Base-by-base conservation (phyloP, 2,888 invertebrate genomes). In the Neoscelio sp. region DNA sequence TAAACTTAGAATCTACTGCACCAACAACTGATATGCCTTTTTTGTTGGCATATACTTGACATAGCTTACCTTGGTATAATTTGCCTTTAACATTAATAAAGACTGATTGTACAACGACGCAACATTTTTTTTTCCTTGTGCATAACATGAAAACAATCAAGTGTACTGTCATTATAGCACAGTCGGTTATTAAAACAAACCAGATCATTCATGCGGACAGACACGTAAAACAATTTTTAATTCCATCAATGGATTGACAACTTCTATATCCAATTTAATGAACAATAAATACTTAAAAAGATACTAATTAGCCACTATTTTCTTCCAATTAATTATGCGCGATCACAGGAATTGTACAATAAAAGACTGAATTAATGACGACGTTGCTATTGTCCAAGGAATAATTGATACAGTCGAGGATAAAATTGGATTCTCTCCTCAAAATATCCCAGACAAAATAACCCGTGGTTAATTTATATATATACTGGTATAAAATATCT, bases 41-140 rank as follows among this genome's bases (percentile, higher is more conserved):
- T 60, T 65, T 67, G 60, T 30, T 20, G 38, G 28, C 26, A 26
- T 67, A 50, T 52, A 50, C 65, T 65, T 74, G 74, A 60, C 52
- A 67, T 52, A 50, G 50, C 56, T 73, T 65, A 74, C 74, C 74
- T 74, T 65, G 65, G 50, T 64, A 42, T 48, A 65, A 74, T 65
- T 65, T 74, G 38, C 42, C 65, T 74, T 65, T 58, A 56, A 56
- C 48, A 73, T 73, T 46, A 65, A 65, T 65, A 58, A 23, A 33
- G 40, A 33, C 58, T 60, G 50, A 70, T 70, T 60, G 50, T 17
- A 10, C 40, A 30, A 12, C 50, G 20, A 50, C 42, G 56, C 46
- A 46, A 26, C 26, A n/a, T 15, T 17, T 60, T 70, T 60, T 42
- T 56, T 20, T 23, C 30, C n/a, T 15, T 20, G 20, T 23, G 44